Conservation (phyloP, 2,113 vertebrate species). For the Lepus timidus region DNA sequence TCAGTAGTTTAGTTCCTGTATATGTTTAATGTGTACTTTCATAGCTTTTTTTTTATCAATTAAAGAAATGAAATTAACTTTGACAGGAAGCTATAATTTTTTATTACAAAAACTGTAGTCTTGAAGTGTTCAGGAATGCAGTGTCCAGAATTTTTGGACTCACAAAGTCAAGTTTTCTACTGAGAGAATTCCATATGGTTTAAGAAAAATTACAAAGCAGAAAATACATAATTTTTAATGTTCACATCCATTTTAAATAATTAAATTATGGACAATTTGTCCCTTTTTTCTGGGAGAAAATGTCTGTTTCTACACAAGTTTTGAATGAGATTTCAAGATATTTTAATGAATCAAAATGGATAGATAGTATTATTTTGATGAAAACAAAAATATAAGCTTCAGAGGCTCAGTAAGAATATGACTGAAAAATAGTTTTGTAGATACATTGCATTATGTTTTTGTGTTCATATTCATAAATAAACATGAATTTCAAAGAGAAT, state of each 20-base stretch:
- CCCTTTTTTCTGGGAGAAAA: background rate
- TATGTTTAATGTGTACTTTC: background rate
- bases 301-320: background rate
- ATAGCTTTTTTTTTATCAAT: background rate
- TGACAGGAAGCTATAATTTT: background rate
- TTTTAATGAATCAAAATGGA: background rate
- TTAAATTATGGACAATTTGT: background rate
- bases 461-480: background rate
- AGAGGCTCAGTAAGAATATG: background rate
- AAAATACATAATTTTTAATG: background rate
- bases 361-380: background rate
- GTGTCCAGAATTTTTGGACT: background rate
- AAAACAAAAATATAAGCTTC: background rate
- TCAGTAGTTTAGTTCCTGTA: background rate
- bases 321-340: slow-evolving; percentile 30
- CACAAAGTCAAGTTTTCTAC: background rate
- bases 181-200: background rate
- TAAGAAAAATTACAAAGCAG: background rate
- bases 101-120: background rate
- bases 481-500: background rate
- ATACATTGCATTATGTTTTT: background rate
- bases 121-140: background rate
- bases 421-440: background rate
- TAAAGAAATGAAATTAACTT: background rate
- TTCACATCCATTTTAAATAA: background rate